These are phyloP conservation scores for Hedychridium roseum DNA, from an alignment of 2,888 invertebrate genomes.

Conservation along the genomic window DNA sequence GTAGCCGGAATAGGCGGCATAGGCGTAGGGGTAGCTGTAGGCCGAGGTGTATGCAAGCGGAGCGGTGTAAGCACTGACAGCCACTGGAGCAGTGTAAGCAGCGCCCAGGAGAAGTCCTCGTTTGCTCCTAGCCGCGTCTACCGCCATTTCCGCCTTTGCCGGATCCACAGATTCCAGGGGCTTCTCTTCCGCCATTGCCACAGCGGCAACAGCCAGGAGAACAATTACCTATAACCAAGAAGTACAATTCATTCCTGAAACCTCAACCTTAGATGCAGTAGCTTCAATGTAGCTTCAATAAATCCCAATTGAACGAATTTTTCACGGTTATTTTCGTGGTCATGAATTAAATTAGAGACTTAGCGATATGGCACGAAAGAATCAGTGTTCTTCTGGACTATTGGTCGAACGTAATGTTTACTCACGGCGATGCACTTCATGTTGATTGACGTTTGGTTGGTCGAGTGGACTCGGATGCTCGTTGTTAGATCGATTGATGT, in stretches of 20 bases:
- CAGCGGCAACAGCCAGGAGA: slow-evolving; percentile 43
- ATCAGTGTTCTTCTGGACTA: too few relatives aligned
- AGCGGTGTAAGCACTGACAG: slow-evolving; percentile 51
- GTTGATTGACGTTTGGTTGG: slow-evolving; percentile 37
- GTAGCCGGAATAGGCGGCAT: slow-evolving; percentile 44
- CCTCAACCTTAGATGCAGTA: neutral
- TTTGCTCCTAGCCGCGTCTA: slow-evolving; percentile 43
- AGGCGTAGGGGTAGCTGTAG: slow-evolving; percentile 45
- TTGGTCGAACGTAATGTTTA: too few relatives aligned
- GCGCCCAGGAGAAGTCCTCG: slow-evolving; percentile 48
- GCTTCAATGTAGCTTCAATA: neutral
- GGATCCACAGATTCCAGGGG: slow-evolving; percentile 50
- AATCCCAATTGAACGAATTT: neutral
- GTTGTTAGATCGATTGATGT: slow-evolving; percentile 51
- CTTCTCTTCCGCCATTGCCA: slow-evolving; percentile 45
- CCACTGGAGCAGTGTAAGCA: slow-evolving; percentile 51
- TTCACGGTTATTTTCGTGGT: neutral
- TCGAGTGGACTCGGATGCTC: slow-evolving; percentile 28
- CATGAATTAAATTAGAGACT: too few relatives aligned
- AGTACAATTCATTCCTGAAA: neutral
- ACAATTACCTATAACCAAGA: slow-evolving; percentile 35
- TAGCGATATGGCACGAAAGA: too few relatives aligned
- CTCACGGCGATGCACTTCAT: slow-evolving; percentile 57
- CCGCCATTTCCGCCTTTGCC: slow-evolving; percentile 29
- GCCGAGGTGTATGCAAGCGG: slow-evolving; percentile 47